phyloP scores from a whole-genome alignment of 1,140 invertebrate species.

The Campoletis sonorensis region DNA sequence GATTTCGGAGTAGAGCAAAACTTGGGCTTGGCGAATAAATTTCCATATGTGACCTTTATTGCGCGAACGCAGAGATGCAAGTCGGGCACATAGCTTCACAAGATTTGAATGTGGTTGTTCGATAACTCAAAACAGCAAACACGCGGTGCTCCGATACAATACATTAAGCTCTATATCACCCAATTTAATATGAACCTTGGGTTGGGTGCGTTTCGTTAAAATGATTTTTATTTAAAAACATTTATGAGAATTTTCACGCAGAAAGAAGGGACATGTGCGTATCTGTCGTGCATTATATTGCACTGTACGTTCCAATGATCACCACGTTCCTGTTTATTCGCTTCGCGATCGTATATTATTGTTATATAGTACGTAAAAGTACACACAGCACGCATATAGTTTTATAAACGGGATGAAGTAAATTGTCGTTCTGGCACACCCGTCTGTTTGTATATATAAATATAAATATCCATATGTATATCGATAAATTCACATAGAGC shows the following conservation, averaged over 20 bases:
- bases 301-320: neutral
- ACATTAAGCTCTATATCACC: neutral
- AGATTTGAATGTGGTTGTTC: constrained; percentile 9
- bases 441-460: constrained; percentile 15
- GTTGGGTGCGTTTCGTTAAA: constrained; percentile 9
- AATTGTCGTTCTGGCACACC: constrained; percentile 36
- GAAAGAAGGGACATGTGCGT: neutral
- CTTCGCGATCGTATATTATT: constrained; percentile 19
- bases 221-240: constrained; percentile 13
- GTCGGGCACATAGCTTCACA: neutral
- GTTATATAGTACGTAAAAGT: constrained; percentile 23
- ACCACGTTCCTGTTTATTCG: constrained; percentile 10
- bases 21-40: neutral
- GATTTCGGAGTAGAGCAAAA: neutral
- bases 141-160: constrained; percentile 11
- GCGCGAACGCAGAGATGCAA: neutral
- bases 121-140: neutral
- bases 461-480: constrained; percentile 12
- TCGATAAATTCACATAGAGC: neutral
- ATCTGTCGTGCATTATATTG: neutral
- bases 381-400: neutral
- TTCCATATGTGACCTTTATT: neutral
- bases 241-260: constrained; percentile 15
- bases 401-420: constrained; percentile 36
- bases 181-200: neutral